Base-by-base conservation (phyloP, 2,888 invertebrate genomes). In the Antheraea assamensis region DNA sequence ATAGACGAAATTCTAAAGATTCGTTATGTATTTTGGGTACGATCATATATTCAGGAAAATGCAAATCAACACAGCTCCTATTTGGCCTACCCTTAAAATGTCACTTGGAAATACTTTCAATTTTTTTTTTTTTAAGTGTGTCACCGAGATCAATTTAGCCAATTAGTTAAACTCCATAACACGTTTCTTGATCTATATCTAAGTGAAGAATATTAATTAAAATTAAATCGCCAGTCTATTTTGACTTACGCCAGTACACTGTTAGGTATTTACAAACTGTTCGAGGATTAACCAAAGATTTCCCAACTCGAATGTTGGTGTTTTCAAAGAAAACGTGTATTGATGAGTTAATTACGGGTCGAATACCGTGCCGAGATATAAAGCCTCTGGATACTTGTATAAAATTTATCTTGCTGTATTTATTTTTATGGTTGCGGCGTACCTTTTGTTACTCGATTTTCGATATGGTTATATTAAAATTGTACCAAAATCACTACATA, bases 281-380 rank as follows among this genome's bases (percentile, higher is more conserved):
- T 83, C 83, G 79, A 78, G 76, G 79, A 87, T 84, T 83, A 85
- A 82, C 85, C 85, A 85, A 87, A 89, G 84, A 88, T 85, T 83
- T 77, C 77, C 75, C 76, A 77, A 81, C 81, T 83, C 78, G 76
- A 78, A 81, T 82, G 85, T 81, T 84, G 84, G 82, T 83, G 81
- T 84, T 87, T 85, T 86, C 85, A 87, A 88, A 87, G 87, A 87
- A 88, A 89, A 85, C 83, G 82, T 86, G 85, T 91, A 92, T 91
- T 88, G 89, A 89, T 88, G 87, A 88, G 83, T 87, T 90, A 91
- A 91, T 91, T 88, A 90, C 89, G 81, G 81, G 73, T 58, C 73
- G 74, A 77, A 81, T 81, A 81, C 80, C 76, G 75, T 75, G 75
- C 77, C 66, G 66, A 4, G 66, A 31, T 66, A 35, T 31, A 66